Evolutionary conservation across 2,797 vertebrate genomes (phyloP), one percentile per base, ranked within the genome.

Genomic region (Rhinichthys osculus): DNA sequence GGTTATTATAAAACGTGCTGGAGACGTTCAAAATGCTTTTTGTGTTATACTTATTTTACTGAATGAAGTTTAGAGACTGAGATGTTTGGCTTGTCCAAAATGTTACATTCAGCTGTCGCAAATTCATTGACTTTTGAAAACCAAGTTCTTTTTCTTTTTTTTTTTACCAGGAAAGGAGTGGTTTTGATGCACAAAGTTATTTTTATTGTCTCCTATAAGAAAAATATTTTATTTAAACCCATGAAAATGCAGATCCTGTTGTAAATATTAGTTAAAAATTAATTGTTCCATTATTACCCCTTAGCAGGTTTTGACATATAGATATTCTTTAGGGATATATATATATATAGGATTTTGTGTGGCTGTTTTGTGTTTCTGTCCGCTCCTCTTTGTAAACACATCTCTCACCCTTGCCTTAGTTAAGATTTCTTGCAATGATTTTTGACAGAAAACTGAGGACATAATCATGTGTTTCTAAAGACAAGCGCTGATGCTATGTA

Each of bases 361-460:
- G 44, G 19, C 30, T 70, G 40, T 93, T 90, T 90, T 94, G 88
- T 90, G 88, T 91, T 90, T 93, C 89, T 88, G 92, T 95, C 91
- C 87, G 70, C 92, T 90, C 90, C 67, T 93, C 92, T 93, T 90
- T 93, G 90, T 92, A 93, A 89, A 93, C 93, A 96, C 94, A 95
- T 97, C 96, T 96, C 96, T 97, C 95, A 94, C 95, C 90, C 94
- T 94, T 96, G 94, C 94, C 93, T 96, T 95, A 94, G 93, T 95
- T 95, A 93, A 91, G 92, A 94, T 95, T 96, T 95, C 92, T 92
- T 92, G 89, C 0, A 85, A 93, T 94, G 92, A 95, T 93, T 95
- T 95, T 95, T 94, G 96, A 95, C 92, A 91, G 92, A 92, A 95
- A 94, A 94, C 90, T 87, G 80, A 92, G 90, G 90, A 91, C 90